These are phyloP conservation scores for Sthenelais limicola DNA, from an alignment of 2,888 invertebrate species.

Conservation along the genomic window DNA sequence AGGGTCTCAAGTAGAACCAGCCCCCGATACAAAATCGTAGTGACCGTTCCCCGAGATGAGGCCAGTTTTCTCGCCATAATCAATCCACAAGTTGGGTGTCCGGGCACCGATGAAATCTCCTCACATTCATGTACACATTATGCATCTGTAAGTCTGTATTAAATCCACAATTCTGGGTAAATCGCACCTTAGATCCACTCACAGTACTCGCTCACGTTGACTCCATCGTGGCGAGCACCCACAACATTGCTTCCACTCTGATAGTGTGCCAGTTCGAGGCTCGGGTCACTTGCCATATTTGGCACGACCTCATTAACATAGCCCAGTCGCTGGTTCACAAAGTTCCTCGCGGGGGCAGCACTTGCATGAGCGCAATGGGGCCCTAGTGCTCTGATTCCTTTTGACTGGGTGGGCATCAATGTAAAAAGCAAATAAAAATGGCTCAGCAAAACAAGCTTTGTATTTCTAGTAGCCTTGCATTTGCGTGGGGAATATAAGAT, in stretches of 20 bases:
- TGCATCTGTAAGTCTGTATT: slow-evolving; percentile 10
- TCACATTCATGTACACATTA: slow-evolving; percentile 27
- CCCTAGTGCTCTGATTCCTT: no score
- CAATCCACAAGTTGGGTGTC: slow-evolving; percentile 7
- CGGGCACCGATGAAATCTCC: slow-evolving; percentile 11
- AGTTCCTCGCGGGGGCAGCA: slow-evolving; percentile 25
- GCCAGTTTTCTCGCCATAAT: slow-evolving; percentile 24
- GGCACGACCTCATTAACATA: slow-evolving; percentile 31
- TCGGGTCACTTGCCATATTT: slow-evolving; percentile 38
- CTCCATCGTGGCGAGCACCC: slow-evolving; percentile 26
- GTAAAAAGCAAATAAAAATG: no score
- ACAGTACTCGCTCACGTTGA: slow-evolving; percentile 13
- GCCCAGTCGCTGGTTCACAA: not conserved
- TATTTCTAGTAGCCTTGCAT: no score
- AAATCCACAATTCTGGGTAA: slow-evolving; percentile 4
- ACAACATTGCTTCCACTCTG: slow-evolving; percentile 12
- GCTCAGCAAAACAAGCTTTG: no score
- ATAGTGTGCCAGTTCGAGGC: not conserved
- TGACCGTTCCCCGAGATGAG: not conserved
- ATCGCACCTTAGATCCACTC: slow-evolving; percentile 6
- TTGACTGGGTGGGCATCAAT: no score
- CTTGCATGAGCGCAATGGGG: not conserved
- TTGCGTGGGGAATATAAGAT: no score
- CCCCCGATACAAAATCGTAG: slow-evolving; percentile 21
- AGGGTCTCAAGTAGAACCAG: slow-evolving; percentile 23